These are phyloP conservation scores for Muscicapa comitata DNA, from an alignment of 2,797 vertebrate genomes.

Conservation along the genomic window DNA sequence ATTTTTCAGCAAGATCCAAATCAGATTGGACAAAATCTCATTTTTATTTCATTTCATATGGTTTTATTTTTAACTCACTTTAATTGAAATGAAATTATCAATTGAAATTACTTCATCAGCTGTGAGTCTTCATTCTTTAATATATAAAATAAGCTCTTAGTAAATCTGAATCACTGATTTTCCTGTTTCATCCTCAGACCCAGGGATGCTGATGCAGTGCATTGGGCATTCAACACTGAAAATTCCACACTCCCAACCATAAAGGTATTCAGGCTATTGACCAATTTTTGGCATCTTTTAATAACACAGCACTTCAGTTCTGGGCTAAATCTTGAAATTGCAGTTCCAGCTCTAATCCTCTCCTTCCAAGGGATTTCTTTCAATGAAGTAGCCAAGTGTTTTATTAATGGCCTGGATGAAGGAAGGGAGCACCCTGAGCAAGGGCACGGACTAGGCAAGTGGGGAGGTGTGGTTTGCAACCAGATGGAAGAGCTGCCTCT, in stretches of 20 bases:
- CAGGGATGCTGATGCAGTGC: neutral
- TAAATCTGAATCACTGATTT: conserved; percentile 1
- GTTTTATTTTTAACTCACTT: conserved; percentile 54
- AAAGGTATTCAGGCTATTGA: neutral
- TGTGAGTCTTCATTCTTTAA: conserved; percentile 27
- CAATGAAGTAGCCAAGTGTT: neutral
- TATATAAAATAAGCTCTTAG: neutral
- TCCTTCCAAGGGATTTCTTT: neutral
- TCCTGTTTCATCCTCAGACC: neutral
- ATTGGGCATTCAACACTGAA: neutral
- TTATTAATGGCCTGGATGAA: neutral
- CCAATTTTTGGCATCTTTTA: neutral
- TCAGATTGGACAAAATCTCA: neutral
- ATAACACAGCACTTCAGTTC: neutral
- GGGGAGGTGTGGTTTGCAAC: neutral
- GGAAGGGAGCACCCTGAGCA: neutral
- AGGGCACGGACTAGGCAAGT: neutral
- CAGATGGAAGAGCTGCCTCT: neutral
- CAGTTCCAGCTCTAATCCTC: neutral
- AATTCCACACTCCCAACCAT: neutral
- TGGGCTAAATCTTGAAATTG: neutral
- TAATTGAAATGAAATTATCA: conserved; percentile 56
- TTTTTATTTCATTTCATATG: conserved; percentile 45
- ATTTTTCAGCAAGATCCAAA: conserved; percentile 31
- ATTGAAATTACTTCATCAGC: conserved; percentile 46